These are phyloP conservation scores for Tonatia bakeri DNA, from an alignment of 2,113 vertebrate genomes.

Conservation along the genomic window DNA sequence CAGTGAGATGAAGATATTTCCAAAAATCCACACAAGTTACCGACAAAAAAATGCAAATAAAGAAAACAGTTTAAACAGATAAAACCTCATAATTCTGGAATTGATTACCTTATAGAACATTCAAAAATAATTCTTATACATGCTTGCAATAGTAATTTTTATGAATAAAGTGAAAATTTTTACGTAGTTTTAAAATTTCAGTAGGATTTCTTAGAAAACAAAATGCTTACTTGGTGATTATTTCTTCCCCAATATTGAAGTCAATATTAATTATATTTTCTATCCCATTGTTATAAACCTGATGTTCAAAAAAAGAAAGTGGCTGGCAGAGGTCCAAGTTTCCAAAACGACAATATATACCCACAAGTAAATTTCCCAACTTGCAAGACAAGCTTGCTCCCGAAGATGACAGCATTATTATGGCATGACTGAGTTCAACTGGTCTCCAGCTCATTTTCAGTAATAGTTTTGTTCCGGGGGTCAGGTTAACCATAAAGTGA, in stretches of 20 bases:
- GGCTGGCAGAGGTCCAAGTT: not conserved
- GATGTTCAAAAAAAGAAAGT: not conserved
- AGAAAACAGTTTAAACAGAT: not conserved
- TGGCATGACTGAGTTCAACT: not conserved
- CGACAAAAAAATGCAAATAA: not conserved
- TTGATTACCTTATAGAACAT: not conserved
- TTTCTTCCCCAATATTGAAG: slow-evolving; percentile 3
- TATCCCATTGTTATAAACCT: not conserved
- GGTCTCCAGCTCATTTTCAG: not conserved
- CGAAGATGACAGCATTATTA: not conserved
- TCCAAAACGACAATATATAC: not conserved
- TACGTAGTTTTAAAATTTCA: not conserved
- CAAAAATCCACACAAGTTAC: not conserved
- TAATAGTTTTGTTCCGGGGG: not conserved
- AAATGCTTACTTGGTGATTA: not conserved
- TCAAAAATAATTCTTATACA: not conserved
- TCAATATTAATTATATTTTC: not conserved
- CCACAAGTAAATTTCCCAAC: not conserved
- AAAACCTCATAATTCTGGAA: not conserved
- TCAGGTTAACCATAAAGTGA: not conserved
- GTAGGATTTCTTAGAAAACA: not conserved
- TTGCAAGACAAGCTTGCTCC: not conserved
- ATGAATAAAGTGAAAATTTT: not conserved
- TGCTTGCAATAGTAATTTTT: not conserved
- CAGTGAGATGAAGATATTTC: not conserved